Evolutionary conservation across 1,140 invertebrate species (phyloP), one percentile per base, ranked within the genome.

Genomic region (Lysiphlebus fabarum): DNA sequence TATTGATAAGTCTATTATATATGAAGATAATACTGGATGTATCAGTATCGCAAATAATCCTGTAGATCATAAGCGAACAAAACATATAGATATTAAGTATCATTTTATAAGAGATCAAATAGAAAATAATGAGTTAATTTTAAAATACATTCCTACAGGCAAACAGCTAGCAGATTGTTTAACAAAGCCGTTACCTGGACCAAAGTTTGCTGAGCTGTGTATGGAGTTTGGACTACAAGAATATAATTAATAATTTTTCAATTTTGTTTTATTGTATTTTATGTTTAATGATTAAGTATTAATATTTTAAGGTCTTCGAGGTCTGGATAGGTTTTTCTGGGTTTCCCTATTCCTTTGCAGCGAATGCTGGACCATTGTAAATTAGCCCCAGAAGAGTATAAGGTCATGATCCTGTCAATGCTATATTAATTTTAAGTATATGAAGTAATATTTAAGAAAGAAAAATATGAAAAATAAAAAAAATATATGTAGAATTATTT

Each of bases 131-230:
- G 11, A 7, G 9, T 75, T 77, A 61, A 57, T 76, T 42, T 60
- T 77, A 33, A 70, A 69, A 4, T 79, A 79, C 70, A 69, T 69
- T 65, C 66, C 71, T 67, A 79, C 78, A 65, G 73, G 71, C 37
- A 74, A 76, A 65, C 76, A 72, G 63, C n/a, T 77, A 51, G 76
- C 66, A 66, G 70, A 74, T 64, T 41, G 63, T 37, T 61, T 73
- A 63, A 59, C 50, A 33, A 62, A 69, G 62, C 54, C 42, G 10
- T 11, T 56, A 37, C 42, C 54, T 9, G 26, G 10, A 36, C 9
- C 26, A 4, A 74, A 71, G 57, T 72, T 67, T 66, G 47, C 70
- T 38, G 61, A 62, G 50, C 70, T 69, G 34, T 68, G 77, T n/a
- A 59, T 70, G 77, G 67, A 68, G 75, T 42, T 67, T 76, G 6